Conservation (phyloP, 2,797 vertebrate species). For the Pseudocheirus occidentalis region DNA sequence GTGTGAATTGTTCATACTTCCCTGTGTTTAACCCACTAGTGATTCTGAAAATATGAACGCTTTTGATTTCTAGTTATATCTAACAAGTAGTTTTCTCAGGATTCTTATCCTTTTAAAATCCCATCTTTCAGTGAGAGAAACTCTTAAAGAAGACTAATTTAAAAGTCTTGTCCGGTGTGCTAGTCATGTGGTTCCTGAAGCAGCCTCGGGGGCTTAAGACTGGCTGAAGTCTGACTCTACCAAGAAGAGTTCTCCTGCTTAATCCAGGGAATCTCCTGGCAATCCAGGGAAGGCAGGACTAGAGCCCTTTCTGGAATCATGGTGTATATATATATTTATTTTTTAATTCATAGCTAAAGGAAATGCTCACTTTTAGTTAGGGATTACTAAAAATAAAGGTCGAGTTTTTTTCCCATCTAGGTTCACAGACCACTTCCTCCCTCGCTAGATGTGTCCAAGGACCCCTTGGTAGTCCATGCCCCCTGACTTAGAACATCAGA, state of each 20-base stretch:
- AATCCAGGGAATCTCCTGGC: background rate
- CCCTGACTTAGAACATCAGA: background rate
- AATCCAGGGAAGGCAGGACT: background rate
- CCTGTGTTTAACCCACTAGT: background rate
- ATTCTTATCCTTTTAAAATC: conserved; percentile 11
- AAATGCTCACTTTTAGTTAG: background rate
- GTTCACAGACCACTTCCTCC: background rate
- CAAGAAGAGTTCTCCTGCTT: background rate
- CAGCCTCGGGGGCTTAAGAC: background rate
- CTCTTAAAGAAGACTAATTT: conserved; percentile 36
- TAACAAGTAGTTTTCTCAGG: conserved; percentile 46
- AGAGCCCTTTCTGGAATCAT: background rate
- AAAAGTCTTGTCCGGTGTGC: background rate
- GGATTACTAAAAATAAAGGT: background rate
- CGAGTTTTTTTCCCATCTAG: background rate
- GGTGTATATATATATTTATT: too few relatives aligned
- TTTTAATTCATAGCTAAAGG: background rate
- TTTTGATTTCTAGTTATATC: conserved; percentile 36
- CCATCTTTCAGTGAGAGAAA: conserved; percentile 7
- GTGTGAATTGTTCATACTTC: conserved; percentile 7
- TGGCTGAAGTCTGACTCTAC: background rate
- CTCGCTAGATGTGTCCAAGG: background rate
- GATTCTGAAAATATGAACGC: conserved; percentile 15
- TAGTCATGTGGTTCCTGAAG: background rate
- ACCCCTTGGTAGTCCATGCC: background rate